Conservation (phyloP, 2,113 vertebrate genomes). For the Cygnus atratus region DNA sequence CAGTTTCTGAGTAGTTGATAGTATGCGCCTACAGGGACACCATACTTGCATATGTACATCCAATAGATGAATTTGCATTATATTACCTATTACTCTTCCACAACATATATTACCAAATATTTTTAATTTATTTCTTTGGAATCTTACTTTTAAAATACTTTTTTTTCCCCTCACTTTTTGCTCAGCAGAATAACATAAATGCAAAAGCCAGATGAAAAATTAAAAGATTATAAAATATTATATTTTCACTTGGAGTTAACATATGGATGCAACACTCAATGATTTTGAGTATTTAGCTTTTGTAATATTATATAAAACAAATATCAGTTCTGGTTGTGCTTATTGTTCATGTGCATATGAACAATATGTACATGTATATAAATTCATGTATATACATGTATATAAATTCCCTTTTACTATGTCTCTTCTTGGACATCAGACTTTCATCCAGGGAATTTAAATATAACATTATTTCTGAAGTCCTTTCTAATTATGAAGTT, state of each 20-base stretch:
- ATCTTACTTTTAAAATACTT: not conserved
- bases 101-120: not conserved
- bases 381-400: not conserved
- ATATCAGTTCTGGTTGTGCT: not conserved
- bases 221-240: not conserved
- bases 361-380: too few species aligned
- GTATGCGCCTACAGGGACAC: not conserved
- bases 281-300: not conserved
- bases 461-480: not conserved
- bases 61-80: not conserved
- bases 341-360: not conserved
- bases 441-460: not conserved
- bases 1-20: not conserved
- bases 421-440: not conserved
- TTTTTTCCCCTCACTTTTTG: not conserved
- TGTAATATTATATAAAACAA: not conserved
- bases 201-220: not conserved
- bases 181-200: not conserved
- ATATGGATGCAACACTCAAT: not conserved
- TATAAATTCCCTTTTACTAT: not conserved
- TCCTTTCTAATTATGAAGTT: slow-evolving; percentile 34
- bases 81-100: not conserved
- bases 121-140: not conserved
- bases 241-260: not conserved
- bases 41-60: not conserved